Conservation (phyloP, 1,140 invertebrate genomes). For the Pachypeltis micranthus region DNA sequence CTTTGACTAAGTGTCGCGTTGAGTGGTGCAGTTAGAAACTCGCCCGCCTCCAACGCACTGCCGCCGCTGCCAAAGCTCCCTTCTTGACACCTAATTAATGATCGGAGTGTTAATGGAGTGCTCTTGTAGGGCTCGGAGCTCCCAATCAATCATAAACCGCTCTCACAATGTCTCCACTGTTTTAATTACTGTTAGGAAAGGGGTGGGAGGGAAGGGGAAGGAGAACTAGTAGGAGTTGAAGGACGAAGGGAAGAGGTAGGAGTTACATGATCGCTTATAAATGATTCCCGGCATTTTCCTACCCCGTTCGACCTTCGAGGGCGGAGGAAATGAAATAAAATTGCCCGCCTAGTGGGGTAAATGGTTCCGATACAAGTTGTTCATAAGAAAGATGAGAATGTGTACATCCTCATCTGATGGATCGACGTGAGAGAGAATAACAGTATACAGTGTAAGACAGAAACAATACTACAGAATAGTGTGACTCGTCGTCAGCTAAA, state of each 20-base stretch:
- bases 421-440: too few relatives aligned
- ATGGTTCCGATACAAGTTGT: too few relatives aligned
- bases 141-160: slow-evolving; percentile 3
- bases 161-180: slow-evolving; percentile 2
- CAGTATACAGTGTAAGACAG: too few relatives aligned
- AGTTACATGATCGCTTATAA: slow-evolving; percentile 6
- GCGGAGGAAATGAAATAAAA: too few relatives aligned
- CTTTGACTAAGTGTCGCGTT: slow-evolving; percentile 3
- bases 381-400: too few relatives aligned
- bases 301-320: slow-evolving; percentile 2
- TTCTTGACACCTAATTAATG: slow-evolving; percentile 6
- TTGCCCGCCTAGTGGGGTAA: too few relatives aligned
- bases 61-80: not conserved
- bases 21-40: slow-evolving; percentile 8
- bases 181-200: not conserved
- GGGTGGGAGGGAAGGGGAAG: not conserved
- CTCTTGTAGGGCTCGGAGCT: not conserved
- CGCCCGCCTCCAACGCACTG: not conserved
- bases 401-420: too few relatives aligned
- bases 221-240: not conserved
- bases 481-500: too few relatives aligned
- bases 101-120: slow-evolving; percentile 7
- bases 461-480: too few relatives aligned
- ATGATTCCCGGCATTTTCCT: not conserved
- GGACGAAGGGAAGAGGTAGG: not conserved